These are phyloP conservation scores for Megaleporinus macrocephalus DNA, from an alignment of 2,113 vertebrate species.

Conservation along the genomic window DNA sequence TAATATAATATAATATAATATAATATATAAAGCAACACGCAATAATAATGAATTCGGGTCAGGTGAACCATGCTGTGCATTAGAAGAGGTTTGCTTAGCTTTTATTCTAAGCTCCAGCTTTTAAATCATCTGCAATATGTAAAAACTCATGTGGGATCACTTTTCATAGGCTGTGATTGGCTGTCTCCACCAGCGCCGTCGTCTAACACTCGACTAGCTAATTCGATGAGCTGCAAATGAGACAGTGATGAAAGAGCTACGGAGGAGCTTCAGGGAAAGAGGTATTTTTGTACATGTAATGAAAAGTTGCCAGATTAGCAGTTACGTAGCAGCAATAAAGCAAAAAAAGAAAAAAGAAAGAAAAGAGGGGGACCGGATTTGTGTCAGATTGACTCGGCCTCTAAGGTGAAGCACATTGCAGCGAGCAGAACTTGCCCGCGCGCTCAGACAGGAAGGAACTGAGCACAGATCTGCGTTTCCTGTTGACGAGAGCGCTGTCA, in stretches of 20 bases:
- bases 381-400: slow-evolving; percentile 24
- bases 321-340: background rate
- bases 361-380: background rate
- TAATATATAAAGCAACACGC: no score
- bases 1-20: no score
- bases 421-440: slow-evolving; percentile 30
- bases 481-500: slow-evolving; percentile 64
- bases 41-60: no score
- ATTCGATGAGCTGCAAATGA: background rate
- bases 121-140: background rate
- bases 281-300: background rate
- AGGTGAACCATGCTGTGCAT: no score
- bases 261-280: background rate
- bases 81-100: no score
- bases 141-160: background rate
- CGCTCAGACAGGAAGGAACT: slow-evolving; percentile 68
- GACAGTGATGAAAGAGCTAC: background rate
- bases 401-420: slow-evolving; percentile 61
- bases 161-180: background rate
- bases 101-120: no score
- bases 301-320: slow-evolving; percentile 6
- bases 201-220: background rate
- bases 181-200: background rate
- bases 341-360: background rate
- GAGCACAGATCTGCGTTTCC: slow-evolving; percentile 74